Evolutionary conservation across 1,140 invertebrate species (phyloP), one percentile per base, ranked within the genome.

Genomic region (Helicoverpa zea): DNA sequence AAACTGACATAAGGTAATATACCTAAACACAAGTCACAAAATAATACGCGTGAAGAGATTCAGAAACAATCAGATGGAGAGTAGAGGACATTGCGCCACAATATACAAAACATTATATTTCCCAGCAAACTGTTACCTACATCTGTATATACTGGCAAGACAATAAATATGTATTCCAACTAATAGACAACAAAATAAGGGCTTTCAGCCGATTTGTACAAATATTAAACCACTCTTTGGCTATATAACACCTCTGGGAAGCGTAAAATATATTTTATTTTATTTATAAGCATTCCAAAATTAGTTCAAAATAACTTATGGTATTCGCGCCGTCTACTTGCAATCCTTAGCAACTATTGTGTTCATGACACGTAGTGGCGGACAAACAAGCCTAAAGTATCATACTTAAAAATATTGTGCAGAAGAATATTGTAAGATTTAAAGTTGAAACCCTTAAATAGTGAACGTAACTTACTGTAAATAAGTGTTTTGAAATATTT

Each of bases 141-240:
- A 66, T 63, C 63, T 68, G 76, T 79, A 70, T 70, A 68, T 18
- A 79, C 80, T 89, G 90, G 90, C 89, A 90, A 92, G 90, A 89
- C 84, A 82, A 81, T 81, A 84, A 80, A 80, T 73, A 73, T 80
- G 66, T 80, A 63, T 49, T 86, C 74, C 68, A 84, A 89, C 87
- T 87, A 87, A 90, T 81, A 87, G 70, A 88, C 84, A 88, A 87
- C 85, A 78, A 86, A 87, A 84, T 83, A 80, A 76, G 81, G 89
- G 88, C 89, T 90, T 86, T 80, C 81, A 90, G 89, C 89, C 88
- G 83, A 81, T 89, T 89, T 89, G 87, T 90, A 90, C 89, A 87
- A 79, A 84, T 84, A 85, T 81, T 84, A 70, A 79, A 72, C 79
- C 84, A 88, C 81, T 90, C 89, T 90, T 90, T 89, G 88, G 88